Evolutionary conservation across 2,113 vertebrate genomes (phyloP).

Genomic region (Pholis gunnellus): DNA sequence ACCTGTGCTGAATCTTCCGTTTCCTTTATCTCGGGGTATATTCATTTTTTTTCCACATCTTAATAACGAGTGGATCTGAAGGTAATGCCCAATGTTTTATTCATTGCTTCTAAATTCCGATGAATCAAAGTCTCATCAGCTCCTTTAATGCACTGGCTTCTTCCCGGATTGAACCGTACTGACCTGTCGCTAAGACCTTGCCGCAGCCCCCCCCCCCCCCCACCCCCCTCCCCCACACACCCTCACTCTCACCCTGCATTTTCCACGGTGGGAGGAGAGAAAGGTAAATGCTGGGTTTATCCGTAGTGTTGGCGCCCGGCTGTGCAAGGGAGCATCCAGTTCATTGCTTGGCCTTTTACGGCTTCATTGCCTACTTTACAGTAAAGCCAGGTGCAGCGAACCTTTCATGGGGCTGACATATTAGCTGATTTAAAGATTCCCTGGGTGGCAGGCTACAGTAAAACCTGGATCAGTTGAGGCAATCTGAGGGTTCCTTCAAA

Average conservation of each 20-base stretch:
- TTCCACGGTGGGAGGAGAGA: slow-evolving; percentile 32
- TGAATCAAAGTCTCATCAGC: slow-evolving; percentile 68
- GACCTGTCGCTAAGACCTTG: slow-evolving; percentile 63
- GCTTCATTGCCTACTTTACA: slow-evolving; percentile 77
- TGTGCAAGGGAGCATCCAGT: slow-evolving; percentile 66
- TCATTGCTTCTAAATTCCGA: slow-evolving; percentile 61
- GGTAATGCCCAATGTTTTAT: slow-evolving; percentile 71
- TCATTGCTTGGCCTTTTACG: slow-evolving; percentile 74
- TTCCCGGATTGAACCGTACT: slow-evolving; percentile 55
- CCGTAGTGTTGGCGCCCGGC: slow-evolving; percentile 55
- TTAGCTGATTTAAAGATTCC: slow-evolving; percentile 78
- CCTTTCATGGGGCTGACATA: slow-evolving; percentile 72
- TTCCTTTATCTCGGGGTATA: neutral
- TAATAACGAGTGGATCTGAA: slow-evolving; percentile 39
- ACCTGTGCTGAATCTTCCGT: neutral
- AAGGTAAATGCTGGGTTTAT: slow-evolving; percentile 73
- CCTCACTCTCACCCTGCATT: slow-evolving; percentile 9
- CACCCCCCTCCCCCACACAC: slow-evolving; percentile 1
- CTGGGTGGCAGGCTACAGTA: slow-evolving; percentile 62
- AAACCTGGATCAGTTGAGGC: slow-evolving; percentile 73
- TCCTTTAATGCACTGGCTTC: slow-evolving; percentile 64
- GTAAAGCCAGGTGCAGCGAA: slow-evolving; percentile 70
- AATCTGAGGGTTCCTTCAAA: slow-evolving; percentile 64
- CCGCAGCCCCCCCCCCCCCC: slow-evolving; percentile 25
- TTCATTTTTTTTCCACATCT: slow-evolving; percentile 25